Percentiles rank a stretch among this genome's conserved stretches.
Conservation (phyloP, 1,140 invertebrate species). For the Bombus pascuorum region DNA sequence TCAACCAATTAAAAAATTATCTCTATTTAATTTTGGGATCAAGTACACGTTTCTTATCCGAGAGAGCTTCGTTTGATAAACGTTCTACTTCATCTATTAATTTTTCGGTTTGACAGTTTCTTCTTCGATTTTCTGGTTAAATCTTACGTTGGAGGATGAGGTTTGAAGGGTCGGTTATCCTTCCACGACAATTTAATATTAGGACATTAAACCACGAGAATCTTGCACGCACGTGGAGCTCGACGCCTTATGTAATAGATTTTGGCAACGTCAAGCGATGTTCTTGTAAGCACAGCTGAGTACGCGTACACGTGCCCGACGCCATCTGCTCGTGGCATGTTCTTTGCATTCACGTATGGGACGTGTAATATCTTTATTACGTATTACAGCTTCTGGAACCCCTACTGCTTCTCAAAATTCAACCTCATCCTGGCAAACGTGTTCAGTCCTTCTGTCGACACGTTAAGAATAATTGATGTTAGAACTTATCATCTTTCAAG, state of each 20-base stretch:
- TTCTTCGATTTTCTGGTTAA: not conserved
- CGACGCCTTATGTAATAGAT: slow-evolving; percentile 31
- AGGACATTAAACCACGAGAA: not conserved
- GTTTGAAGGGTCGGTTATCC: not conserved
- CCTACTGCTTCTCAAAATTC: not conserved
- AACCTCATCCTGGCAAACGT: not conserved
- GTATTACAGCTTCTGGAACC: slow-evolving; percentile 5
- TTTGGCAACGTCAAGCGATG: slow-evolving; percentile 34
- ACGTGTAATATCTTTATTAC: slow-evolving; percentile 24
- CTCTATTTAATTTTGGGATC: not conserved
- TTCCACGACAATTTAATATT: slow-evolving; percentile 20
- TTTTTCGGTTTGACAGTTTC: not conserved
- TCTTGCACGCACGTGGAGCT: not conserved
- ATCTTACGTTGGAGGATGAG: not conserved
- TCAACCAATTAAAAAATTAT: not conserved
- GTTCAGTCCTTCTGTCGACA: not conserved
- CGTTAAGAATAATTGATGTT: not conserved
- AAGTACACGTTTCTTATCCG: no score
- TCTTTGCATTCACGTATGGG: slow-evolving; percentile 26
- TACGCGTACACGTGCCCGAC: slow-evolving; percentile 15
- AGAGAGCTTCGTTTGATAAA: no score
- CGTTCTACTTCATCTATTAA: slow-evolving; percentile 30
- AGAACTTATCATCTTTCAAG: no score
- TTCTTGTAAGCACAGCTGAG: slow-evolving; percentile 24
- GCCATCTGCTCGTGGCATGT: slow-evolving; percentile 26